Conservation (phyloP, 2,888 invertebrate genomes). For the Xestoiulus laeticollis region DNA sequence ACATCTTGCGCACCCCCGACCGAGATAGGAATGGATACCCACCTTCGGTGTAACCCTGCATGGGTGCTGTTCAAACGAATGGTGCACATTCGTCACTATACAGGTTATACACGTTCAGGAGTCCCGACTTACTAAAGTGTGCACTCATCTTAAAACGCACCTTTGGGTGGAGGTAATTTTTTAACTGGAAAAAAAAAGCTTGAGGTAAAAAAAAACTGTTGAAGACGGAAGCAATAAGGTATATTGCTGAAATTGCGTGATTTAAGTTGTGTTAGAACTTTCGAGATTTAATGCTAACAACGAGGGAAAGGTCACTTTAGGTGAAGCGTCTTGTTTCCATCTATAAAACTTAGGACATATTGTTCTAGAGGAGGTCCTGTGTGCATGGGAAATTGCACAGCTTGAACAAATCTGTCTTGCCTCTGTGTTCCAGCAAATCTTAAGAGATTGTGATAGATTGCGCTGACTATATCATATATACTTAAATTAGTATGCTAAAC, state of each 20-base stretch:
- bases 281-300: slow-evolving; percentile 15
- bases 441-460: neutral
- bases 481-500: slow-evolving; percentile 1
- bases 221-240: slow-evolving; percentile 32
- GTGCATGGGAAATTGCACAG: slow-evolving; percentile 13
- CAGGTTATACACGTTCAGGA: slow-evolving; percentile 25
- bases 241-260: slow-evolving; percentile 21
- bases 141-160: slow-evolving; percentile 18
- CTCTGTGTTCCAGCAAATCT: neutral
- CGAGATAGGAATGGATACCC: slow-evolving; percentile 48
- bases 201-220: slow-evolving; percentile 6
- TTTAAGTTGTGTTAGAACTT: slow-evolving; percentile 35
- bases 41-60: slow-evolving; percentile 46
- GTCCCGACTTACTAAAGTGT: neutral
- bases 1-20: slow-evolving; percentile 44
- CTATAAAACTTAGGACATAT: neutral
- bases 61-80: slow-evolving; percentile 45
- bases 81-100: slow-evolving; percentile 38
- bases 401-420: neutral
- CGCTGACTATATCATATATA: neutral
- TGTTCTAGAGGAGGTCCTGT: slow-evolving; percentile 21
- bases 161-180: slow-evolving; percentile 29
- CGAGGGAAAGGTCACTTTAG: neutral
- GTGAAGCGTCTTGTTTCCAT: slow-evolving; percentile 25
- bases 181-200: slow-evolving; percentile 6